These are phyloP conservation scores for Barbus barbus DNA, from an alignment of 2,113 vertebrate species.

Conservation along the genomic window DNA sequence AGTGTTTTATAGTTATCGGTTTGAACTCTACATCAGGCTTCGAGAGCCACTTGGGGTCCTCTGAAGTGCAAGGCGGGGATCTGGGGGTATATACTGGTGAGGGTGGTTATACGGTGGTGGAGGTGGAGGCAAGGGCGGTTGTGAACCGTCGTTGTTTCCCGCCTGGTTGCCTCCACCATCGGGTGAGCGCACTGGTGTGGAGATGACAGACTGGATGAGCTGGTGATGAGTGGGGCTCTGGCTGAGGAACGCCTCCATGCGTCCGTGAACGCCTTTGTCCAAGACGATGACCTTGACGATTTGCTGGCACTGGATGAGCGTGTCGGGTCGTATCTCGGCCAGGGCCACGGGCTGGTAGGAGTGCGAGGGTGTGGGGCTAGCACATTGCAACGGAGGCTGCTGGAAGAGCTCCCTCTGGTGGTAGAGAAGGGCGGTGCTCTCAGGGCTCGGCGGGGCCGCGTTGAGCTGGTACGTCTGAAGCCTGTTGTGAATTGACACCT, in stretches of 20 bases:
- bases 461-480: conserved; percentile 99
- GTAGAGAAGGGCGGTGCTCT: conserved; percentile 88
- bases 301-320: conserved; percentile 98
- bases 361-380: conserved; percentile 78
- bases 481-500: conserved; percentile 99
- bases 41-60: conserved; percentile 91
- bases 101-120: conserved; percentile 96
- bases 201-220: conserved; percentile 82
- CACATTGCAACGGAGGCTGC: conserved; percentile 66
- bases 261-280: conserved; percentile 89
- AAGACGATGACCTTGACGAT: conserved; percentile 98
- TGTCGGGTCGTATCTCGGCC: conserved; percentile 83
- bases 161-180: conserved; percentile 72
- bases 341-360: conserved; percentile 63
- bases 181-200: conserved; percentile 78
- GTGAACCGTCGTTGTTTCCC: conserved; percentile 80
- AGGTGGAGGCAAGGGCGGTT: conserved; percentile 90
- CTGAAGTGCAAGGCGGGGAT: conserved; percentile 85
- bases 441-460: conserved; percentile 81
- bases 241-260: conserved; percentile 89
- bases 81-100: conserved; percentile 91
- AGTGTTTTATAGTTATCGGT: conserved; percentile 6
- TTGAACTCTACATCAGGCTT: conserved; percentile 85
- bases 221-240: conserved; percentile 88
- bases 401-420: conserved; percentile 73